A percentile compares a stretch with the other conserved stretches of the same genome.
These are phyloP conservation scores for Boloria euphrosyne DNA, from an alignment of 2,888 invertebrate genomes.

Conservation along the genomic window DNA sequence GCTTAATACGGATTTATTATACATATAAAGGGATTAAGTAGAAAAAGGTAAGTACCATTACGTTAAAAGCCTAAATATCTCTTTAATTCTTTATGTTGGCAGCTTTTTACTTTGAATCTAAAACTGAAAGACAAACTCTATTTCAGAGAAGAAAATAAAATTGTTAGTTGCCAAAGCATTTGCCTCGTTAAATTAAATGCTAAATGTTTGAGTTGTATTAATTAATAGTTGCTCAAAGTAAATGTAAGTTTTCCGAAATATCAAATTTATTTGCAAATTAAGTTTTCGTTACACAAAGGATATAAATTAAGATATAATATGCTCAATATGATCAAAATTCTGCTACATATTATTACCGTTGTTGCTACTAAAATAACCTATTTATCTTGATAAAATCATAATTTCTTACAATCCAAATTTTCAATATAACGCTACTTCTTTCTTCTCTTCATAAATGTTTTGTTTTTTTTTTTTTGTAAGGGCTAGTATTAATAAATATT, in stretches of 20 bases:
- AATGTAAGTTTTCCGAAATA: not conserved
- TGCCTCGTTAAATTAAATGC: constrained; percentile 1
- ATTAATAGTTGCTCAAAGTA: constrained; percentile 1
- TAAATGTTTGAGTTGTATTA: constrained; percentile 1
- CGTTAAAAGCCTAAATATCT: constrained; percentile 21
- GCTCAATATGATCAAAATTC: too few relatives aligned
- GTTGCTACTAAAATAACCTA: too few relatives aligned
- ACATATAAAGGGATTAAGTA: constrained; percentile 11
- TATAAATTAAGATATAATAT: too few relatives aligned
- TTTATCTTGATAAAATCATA: too few relatives aligned
- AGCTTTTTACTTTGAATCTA: constrained; percentile 12
- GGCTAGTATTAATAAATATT: too few relatives aligned
- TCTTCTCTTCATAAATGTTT: too few relatives aligned
- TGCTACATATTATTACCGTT: too few relatives aligned
- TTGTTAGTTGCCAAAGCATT: not conserved
- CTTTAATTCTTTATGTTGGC: constrained; percentile 17
- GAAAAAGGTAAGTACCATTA: constrained; percentile 19
- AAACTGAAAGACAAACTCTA: constrained; percentile 13
- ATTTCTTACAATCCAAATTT: too few relatives aligned
- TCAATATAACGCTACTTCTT: too few relatives aligned
- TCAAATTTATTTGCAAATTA: not conserved
- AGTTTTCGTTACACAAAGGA: not conserved
- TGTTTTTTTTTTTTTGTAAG: too few relatives aligned
- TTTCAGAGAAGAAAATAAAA: constrained; percentile 2
- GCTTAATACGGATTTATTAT: constrained; percentile 13